A percentile compares a stretch with the other conserved stretches of the same genome.
These are phyloP conservation scores for Gibbula magus DNA, from an alignment of 2,888 invertebrate species.

Conservation along the genomic window DNA sequence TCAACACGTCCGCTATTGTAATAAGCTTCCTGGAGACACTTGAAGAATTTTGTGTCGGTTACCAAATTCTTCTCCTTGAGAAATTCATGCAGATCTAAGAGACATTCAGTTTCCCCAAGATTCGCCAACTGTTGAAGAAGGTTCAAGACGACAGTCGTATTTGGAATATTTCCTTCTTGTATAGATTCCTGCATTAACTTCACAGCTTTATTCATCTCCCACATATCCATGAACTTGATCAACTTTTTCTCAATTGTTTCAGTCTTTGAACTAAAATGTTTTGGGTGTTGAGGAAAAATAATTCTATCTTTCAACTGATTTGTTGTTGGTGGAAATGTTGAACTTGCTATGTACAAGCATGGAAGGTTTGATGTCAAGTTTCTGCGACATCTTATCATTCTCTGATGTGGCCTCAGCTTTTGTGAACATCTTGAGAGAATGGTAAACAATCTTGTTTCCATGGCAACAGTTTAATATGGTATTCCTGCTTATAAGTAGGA, in stretches of 20 bases:
- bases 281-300: no score
- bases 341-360: no score
- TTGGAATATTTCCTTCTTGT: slow-evolving; percentile 34
- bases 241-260: slow-evolving; percentile 41
- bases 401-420: no score
- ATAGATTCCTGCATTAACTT: slow-evolving; percentile 35
- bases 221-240: slow-evolving; percentile 41
- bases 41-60: slow-evolving; percentile 39
- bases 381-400: no score
- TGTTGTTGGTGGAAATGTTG: no score
- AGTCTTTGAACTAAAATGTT: not conserved
- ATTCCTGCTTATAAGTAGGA: no score
- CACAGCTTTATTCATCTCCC: slow-evolving; percentile 48
- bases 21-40: slow-evolving; percentile 47
- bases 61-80: slow-evolving; percentile 42
- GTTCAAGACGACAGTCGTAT: slow-evolving; percentile 37
- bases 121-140: slow-evolving; percentile 47
- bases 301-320: no score
- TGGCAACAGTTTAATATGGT: no score
- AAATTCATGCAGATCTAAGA: slow-evolving; percentile 44
- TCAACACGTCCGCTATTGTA: slow-evolving; percentile 48
- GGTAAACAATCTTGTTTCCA: no score
- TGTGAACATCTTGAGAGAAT: no score
- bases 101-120: slow-evolving; percentile 46
- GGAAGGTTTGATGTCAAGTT: no score